Base-by-base conservation (phyloP, 2,888 invertebrate species). In the Coenonympha arcania region DNA sequence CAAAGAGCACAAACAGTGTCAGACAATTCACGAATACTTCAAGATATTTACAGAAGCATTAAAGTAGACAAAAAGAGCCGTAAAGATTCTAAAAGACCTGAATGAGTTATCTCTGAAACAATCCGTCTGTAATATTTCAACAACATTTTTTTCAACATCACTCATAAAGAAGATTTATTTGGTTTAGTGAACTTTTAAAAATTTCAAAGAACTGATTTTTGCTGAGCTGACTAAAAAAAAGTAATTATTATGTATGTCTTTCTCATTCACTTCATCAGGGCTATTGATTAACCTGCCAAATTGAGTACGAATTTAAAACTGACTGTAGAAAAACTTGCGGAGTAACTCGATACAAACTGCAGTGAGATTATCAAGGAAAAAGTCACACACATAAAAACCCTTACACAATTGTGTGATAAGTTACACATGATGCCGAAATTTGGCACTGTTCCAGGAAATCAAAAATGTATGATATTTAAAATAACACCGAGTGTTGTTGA, bases 381-480 rank as follows among this genome's bases (percentile, higher is more conserved):
- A 2, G 6, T 24, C 6, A 9, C 6, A 4, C 6, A 4, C 24
- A 6, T 8, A 24, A 24, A 24, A 24, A 24, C 6, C 9, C 24
- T 24, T 24, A 24, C 9, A 31, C 13, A 4, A 11, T 15, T 34
- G 13, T 34, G 18, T 26, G 9, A 16, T 39, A 41, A 30, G 18
- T 30, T 19, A 19, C 19, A 13, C 18, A 30, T 13, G 9, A 9
- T 5, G 19, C 41, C 30, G 41, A 30, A 31, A 22, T 16, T 30
- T 41, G 41, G 45, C 36, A 18, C 5, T 19, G n/a, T 26, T 51
- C 57, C 57, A 57, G 48, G 16, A 24, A 34, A 45, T 43, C 37
- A 48, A 45, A 53, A 30, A 33, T 33, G 16, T 33, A 16, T 47
- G 16, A 15, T 46, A 54, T 55, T 49, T 41, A 45, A 51, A 53